Conservation (phyloP, 2,797 vertebrate genomes). For the Channa striata region DNA sequence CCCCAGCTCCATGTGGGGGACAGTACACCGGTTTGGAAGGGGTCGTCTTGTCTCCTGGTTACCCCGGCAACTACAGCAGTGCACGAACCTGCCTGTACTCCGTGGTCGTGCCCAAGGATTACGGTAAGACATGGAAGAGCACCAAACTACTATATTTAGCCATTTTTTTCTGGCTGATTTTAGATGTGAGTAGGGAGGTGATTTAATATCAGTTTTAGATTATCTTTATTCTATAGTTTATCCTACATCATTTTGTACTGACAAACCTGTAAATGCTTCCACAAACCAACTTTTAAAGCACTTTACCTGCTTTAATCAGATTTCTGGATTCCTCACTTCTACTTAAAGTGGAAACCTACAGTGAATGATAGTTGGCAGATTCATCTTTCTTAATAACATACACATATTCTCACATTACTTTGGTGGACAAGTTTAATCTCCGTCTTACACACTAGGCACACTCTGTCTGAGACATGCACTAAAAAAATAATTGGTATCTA, state of each 20-base stretch:
- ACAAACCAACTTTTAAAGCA: neutral
- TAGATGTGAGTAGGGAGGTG: neutral
- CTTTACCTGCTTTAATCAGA: constrained; percentile 23
- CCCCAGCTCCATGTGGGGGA: constrained; percentile 94
- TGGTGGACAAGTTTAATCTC: constrained; percentile 42
- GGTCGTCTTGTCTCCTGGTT: constrained; percentile 95
- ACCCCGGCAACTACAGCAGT: constrained; percentile 95
- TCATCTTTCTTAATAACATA: constrained; percentile 21
- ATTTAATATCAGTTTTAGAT: neutral
- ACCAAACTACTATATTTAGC: neutral
- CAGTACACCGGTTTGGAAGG: constrained; percentile 94
- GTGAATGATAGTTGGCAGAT: constrained; percentile 46
- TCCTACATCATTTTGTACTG: neutral
- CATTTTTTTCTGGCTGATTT: neutral
- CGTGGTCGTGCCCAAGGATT: constrained; percentile 94
- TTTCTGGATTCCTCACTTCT: constrained; percentile 12
- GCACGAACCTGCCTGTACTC: constrained; percentile 93
- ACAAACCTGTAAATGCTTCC: constrained; percentile 33
- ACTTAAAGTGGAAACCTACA: constrained; percentile 10
- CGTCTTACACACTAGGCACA: constrained; percentile 24
- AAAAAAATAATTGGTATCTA: constrained; percentile 69
- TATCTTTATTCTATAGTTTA: too few species aligned
- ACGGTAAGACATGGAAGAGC: constrained; percentile 82
- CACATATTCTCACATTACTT: constrained; percentile 22
- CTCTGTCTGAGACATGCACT: constrained; percentile 27